Base-by-base conservation (phyloP, 2,888 invertebrate genomes). In the Chalcosyrphus nemorum region DNA sequence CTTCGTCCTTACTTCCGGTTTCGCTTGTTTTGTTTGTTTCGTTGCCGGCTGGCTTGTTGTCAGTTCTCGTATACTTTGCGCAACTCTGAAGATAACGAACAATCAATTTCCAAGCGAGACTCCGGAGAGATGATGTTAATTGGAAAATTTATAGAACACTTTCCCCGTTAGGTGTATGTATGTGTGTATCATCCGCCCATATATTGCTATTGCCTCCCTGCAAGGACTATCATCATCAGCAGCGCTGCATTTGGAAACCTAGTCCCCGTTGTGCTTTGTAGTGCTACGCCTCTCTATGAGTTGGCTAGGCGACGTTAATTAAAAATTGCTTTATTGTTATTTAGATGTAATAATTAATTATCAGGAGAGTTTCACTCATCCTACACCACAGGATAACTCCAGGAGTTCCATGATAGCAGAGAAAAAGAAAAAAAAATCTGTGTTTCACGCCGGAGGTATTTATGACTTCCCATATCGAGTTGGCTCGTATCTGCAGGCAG, bases 31-130 rank as follows among this genome's bases (percentile, higher is more conserved):
- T n/a, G 41, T 43, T 66, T 52, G 15, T 52, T 52, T 75, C 59
- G 47, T 32, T 2, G 6, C 1, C 21, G 56, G 17, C 50, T 68
- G n/a, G 50, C 52, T 70, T 77, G 43, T 43, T 43, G 50, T 29
- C 57, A 29, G 27, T 41, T 29, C 56, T 77, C n/a, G 54, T 35
- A 47, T 57, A 47, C 54, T 56, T 21, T 65, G 43, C 24, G 45
- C 59, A 77, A 19, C 35, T 61, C 45, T 24, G 27, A 57, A 11
- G 70, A 71, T 65, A 71, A 76, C 70, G 52, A 65, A 71, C 70
- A 76, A 71, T 81, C 75, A 71, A 76, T 81, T 81, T 76, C 50
- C 21, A 43, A 57, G 24, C 75, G 41, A n/a, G n/a, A 63, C 47
- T 63, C 41, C 50, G 7, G 17, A 43, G 63, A 54, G 63, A 75